phyloP scores from a whole-genome alignment of 2,113 vertebrate genomes.

The Macquaria ambigua region DNA sequence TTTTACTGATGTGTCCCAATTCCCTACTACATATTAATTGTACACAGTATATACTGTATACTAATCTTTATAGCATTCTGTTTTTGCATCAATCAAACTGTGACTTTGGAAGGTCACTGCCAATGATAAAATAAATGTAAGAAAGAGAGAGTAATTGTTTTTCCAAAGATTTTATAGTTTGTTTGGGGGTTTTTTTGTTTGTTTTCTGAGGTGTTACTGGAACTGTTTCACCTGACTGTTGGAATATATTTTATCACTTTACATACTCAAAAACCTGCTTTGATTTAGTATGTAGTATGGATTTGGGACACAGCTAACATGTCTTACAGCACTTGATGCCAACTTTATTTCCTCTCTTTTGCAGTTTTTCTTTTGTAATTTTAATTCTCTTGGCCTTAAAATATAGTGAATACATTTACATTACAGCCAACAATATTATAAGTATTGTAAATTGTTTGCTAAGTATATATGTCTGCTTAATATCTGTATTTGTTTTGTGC shows the following conservation, averaged over 20 bases:
- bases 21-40: neutral
- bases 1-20: neutral
- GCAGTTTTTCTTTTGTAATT: neutral
- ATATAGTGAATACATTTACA: neutral
- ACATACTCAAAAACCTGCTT: neutral
- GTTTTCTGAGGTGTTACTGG: neutral
- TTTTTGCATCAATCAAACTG: neutral
- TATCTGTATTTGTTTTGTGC: neutral
- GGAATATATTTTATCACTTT: neutral
- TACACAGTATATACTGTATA: neutral
- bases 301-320: neutral
- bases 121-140: neutral
- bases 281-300: neutral
- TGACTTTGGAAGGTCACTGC: neutral
- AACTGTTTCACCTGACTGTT: neutral
- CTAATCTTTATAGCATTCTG: neutral
- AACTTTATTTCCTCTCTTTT: neutral
- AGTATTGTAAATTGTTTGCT: neutral
- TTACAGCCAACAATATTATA: slow-evolving; percentile 14
- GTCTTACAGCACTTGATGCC: neutral
- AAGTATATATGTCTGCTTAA: neutral
- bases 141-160: neutral
- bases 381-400: slow-evolving; percentile 27
- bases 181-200: neutral
- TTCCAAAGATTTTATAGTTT: neutral